Conservation (phyloP, 2,797 vertebrate species). For the Tadarida brasiliensis region DNA sequence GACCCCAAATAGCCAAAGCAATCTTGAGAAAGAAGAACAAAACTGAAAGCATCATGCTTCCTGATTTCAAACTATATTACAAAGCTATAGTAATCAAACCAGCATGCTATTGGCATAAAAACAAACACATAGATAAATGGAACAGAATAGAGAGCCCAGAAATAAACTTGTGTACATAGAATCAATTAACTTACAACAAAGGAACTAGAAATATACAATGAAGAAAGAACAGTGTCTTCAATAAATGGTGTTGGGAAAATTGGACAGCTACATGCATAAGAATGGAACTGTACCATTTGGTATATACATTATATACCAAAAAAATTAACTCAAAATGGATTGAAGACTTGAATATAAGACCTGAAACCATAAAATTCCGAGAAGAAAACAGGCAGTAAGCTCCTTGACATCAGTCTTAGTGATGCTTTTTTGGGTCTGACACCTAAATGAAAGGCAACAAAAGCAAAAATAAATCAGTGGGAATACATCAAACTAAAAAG, state of each 20-base stretch:
- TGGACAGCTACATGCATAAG: not conserved
- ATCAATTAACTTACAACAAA: not conserved
- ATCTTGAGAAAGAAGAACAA: not conserved
- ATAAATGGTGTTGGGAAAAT: not conserved
- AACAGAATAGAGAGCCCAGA: not conserved
- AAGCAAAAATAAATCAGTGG: not conserved
- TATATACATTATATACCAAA: not conserved
- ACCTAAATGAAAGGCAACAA: not conserved
- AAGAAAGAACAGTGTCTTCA: not conserved
- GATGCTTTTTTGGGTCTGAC: not conserved
- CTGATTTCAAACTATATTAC: not conserved
- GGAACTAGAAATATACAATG: not conserved
- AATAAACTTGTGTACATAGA: not conserved
- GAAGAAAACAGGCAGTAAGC: not conserved
- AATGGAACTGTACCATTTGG: not conserved
- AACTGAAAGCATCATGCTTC: not conserved
- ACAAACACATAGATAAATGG: not conserved
- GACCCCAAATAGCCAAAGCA: conserved; percentile 44
- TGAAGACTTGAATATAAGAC: not conserved
- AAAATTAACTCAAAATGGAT: not conserved
- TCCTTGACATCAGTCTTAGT: not conserved
- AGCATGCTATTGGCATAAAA: not conserved
- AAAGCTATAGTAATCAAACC: not conserved
- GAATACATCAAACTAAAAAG: not conserved
- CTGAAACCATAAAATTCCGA: not conserved